Conservation (phyloP, 2,113 vertebrate species). For the Oryzias curvinotus region DNA sequence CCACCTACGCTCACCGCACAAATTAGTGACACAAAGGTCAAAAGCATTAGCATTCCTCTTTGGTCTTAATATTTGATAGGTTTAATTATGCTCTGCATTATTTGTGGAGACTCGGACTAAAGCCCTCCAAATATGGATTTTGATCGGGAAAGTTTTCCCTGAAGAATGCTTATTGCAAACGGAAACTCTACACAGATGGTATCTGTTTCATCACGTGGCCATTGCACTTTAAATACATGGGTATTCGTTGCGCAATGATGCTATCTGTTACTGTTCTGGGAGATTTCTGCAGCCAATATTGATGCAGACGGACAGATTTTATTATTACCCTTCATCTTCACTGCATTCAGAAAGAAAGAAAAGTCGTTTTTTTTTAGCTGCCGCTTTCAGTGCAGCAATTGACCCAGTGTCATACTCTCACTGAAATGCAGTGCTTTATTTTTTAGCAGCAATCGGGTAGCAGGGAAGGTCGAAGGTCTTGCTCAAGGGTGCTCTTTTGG, state of each 20-base stretch:
- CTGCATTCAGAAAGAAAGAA: background rate
- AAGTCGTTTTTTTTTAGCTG: background rate
- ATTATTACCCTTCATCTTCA: slow-evolving; percentile 14
- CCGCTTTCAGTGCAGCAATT: slow-evolving; percentile 3
- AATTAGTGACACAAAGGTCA: slow-evolving; percentile 9
- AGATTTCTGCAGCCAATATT: too few relatives aligned
- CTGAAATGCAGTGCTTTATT: slow-evolving; percentile 7
- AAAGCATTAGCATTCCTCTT: slow-evolving; percentile 1
- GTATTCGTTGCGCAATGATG: too few relatives aligned
- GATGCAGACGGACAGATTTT: too few relatives aligned
- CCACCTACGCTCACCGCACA: background rate
- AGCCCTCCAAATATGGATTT: background rate
- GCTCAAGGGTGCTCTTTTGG: slow-evolving; percentile 44
- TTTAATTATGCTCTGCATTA: slow-evolving; percentile 1
- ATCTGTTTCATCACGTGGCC: too few relatives aligned
- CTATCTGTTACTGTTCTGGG: too few relatives aligned
- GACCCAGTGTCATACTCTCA: background rate
- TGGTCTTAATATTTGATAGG: background rate
- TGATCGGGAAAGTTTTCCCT: too few relatives aligned
- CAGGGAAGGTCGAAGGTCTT: slow-evolving; percentile 34
- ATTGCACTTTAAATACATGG: too few relatives aligned
- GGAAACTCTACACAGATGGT: background rate
- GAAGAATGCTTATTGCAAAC: too few relatives aligned
- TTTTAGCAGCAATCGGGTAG: slow-evolving; percentile 6
- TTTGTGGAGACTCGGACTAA: background rate